Base-by-base conservation (phyloP, 2,113 vertebrate species). In the Mirounga angustirostris region DNA sequence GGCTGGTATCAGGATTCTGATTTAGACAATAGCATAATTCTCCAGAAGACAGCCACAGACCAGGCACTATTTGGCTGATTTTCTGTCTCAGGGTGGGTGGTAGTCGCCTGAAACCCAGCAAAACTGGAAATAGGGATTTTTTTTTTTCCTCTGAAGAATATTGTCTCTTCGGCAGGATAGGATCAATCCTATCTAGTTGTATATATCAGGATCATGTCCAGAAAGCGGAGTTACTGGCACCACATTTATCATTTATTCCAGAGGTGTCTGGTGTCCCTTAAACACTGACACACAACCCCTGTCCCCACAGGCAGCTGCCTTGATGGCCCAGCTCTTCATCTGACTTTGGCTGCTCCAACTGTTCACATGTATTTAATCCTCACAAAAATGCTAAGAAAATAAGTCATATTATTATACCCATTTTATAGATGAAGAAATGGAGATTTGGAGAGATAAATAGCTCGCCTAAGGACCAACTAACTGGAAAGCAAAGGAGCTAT, bases 1-100 rank as follows among this genome's bases (percentile, higher is more conserved):
- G 30, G 18, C 67, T 65, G 10, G 84, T 59, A 78, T 85, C 83
- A 87, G 67, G 89, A 79, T 65, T 97, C 61, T 79, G 86, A 94
- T 79, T 85, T 90, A 96, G 83, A 78, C 82, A 86, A 95, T 30
- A 81, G 61, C 43, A 7, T 58, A 89, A 80, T 76, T 91, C 69
- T 96, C 33, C 65, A 92, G 73, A 87, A 67, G 18, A 81, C 19
- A 87, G 36, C 28, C 15, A 7, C 4, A 54, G 74, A 40, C 33
- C 59, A 15, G 26, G 26, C 33, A 73, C 54, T 30, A 54, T 52
- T 87, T 58, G 85, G 28, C 56, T 88, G 30, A 54, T 84, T 96
- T 91, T 88, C 33, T 14, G 36, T 79, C 54, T 43, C 67, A 4
- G 78, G 26, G 40, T 36, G 13, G 22, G 13, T 40, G 56, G 36